A percentile compares a stretch with the other conserved stretches of the same genome.
Conservation (phyloP, 2,113 vertebrate genomes). For the Sceloporus undulatus region DNA sequence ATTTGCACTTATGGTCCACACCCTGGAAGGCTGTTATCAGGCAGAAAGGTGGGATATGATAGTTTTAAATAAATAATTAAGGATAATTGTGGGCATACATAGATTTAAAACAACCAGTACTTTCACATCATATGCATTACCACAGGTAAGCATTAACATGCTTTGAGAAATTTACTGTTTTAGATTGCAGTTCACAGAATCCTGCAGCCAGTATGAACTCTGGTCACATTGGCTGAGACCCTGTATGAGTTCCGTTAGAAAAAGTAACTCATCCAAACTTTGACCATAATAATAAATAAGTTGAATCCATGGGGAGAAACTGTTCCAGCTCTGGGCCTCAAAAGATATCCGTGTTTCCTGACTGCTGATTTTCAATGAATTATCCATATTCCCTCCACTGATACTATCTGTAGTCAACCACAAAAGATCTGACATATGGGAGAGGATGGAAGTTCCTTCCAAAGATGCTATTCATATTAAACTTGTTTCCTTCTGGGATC, state of each 20-base stretch:
- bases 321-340: background rate
- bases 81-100: background rate
- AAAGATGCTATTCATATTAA: slow-evolving; percentile 35
- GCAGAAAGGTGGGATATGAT: no score
- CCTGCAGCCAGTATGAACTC: no score
- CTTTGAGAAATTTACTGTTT: no score
- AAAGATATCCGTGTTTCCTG: background rate
- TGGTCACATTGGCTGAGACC: no score
- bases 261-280: background rate
- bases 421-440: slow-evolving; percentile 36
- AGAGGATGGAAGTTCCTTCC: slow-evolving; percentile 11
- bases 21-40: background rate
- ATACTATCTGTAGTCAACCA: background rate
- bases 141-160: no score
- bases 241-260: no score
- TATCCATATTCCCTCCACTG: slow-evolving; percentile 23
- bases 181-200: no score
- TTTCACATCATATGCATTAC: no score
- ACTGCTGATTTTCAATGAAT: background rate
- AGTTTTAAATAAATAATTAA: background rate
- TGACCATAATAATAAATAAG: background rate
- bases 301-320: background rate
- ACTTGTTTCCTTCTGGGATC: slow-evolving; percentile 27
- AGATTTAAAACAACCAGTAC: no score
- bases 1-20: background rate